phyloP scores from a whole-genome alignment of 2,888 invertebrate species.

The Pristionchus arcanus region DNA sequence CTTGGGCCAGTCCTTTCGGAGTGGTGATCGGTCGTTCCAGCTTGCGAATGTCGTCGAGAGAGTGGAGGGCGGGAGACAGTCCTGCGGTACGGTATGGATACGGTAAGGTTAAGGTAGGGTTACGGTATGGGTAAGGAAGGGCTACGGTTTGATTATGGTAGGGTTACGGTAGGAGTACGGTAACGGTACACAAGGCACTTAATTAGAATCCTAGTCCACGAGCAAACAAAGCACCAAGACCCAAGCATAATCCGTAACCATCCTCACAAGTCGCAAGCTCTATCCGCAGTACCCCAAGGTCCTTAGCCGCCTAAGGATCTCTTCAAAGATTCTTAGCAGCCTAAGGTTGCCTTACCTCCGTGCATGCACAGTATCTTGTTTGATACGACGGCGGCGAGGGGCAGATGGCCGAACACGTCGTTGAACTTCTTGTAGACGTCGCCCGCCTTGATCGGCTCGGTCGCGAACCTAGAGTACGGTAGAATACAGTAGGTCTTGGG shows the following conservation, averaged over 20 bases:
- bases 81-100: not conserved
- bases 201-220: too few species aligned
- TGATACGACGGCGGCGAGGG: constrained; percentile 63
- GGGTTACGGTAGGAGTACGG: not conserved
- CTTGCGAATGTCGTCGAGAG: constrained; percentile 65
- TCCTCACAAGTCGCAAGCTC: too few species aligned
- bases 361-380: constrained; percentile 67
- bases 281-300: too few species aligned
- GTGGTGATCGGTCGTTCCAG: constrained; percentile 60
- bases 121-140: not conserved
- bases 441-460: not conserved
- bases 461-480: not conserved
- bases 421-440: constrained; percentile 64
- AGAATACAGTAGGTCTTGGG: not conserved
- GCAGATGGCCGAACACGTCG: constrained; percentile 63
- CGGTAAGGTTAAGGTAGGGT: not conserved
- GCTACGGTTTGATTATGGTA: not conserved
- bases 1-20: constrained; percentile 58
- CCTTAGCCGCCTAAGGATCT: too few species aligned
- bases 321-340: too few species aligned
- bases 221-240: too few species aligned
- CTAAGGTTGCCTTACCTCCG: constrained; percentile 51
- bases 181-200: too few species aligned
- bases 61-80: constrained; percentile 63
- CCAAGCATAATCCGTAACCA: too few species aligned